Evolutionary conservation across 2,113 vertebrate genomes (phyloP).

Genomic region (Rhinolophus sinicus): DNA sequence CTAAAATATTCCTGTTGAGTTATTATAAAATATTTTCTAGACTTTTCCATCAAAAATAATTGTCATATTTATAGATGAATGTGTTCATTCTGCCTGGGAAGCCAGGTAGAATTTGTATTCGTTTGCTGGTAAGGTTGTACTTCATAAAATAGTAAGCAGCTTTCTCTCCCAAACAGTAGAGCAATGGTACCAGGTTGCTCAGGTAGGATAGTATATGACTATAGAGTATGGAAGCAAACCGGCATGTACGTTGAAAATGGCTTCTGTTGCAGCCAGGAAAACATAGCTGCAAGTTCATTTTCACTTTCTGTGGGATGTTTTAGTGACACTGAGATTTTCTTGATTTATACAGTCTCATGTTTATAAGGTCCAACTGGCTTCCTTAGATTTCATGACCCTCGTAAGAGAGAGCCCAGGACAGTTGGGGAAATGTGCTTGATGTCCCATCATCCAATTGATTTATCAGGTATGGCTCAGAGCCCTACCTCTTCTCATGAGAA

Average conservation of each 20-base stretch:
- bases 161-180: background rate
- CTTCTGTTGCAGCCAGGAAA: background rate
- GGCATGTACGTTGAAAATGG: background rate
- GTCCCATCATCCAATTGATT: background rate
- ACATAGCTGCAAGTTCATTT: background rate
- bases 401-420: background rate
- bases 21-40: background rate
- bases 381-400: background rate
- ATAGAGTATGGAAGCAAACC: background rate
- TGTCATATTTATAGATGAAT: background rate
- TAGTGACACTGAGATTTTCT: background rate
- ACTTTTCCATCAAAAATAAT: background rate
- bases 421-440: background rate
- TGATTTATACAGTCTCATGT: background rate
- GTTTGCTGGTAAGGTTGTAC: background rate
- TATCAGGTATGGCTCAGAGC: background rate
- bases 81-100: background rate
- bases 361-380: accelerated
- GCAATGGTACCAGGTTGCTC: background rate
- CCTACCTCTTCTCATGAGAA: background rate
- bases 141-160: background rate
- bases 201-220: too few species aligned
- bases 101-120: background rate
- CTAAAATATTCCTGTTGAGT: background rate
- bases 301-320: background rate